Conservation (phyloP, 2,888 invertebrate species). For the Trichogramma dendrolimi region DNA sequence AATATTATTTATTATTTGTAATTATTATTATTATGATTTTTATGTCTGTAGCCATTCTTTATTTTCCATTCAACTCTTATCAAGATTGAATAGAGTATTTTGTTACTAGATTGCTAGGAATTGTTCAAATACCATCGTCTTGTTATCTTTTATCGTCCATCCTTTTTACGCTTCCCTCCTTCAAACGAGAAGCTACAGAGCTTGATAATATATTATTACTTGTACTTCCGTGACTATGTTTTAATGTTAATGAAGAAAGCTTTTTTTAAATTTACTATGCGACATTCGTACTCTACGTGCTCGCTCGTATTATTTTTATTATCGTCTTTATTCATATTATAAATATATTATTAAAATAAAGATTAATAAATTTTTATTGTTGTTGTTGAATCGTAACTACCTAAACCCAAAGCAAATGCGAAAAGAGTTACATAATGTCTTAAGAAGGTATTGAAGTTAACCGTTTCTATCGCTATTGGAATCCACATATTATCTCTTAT, state of each 20-base stretch:
- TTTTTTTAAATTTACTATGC: conserved; percentile 18
- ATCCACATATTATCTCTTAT: too few relatives aligned
- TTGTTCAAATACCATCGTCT: conserved; percentile 6
- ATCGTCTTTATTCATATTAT: conserved; percentile 24
- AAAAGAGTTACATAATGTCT: too few relatives aligned
- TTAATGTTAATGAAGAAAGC: conserved; percentile 14
- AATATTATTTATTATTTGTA: too few relatives aligned
- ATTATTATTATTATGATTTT: conserved; percentile 16
- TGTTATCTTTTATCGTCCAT: conserved; percentile 19
- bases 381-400: neutral
- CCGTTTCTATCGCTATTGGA: too few relatives aligned
- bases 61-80: conserved; percentile 13
- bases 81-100: conserved; percentile 16
- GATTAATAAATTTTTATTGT: conserved; percentile 7
- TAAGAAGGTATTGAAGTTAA: too few relatives aligned
- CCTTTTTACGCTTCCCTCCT: conserved; percentile 25
- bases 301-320: conserved; percentile 29
- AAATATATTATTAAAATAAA: conserved; percentile 23
- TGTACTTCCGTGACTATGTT: conserved; percentile 6
- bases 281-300: conserved; percentile 21
- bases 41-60: conserved; percentile 9
- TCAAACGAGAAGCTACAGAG: conserved; percentile 6
- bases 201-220: neutral
- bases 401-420: too few relatives aligned
- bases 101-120: conserved; percentile 19